Conservation (phyloP, 2,113 vertebrate species). For the Dendropsophus ebraccatus region DNA sequence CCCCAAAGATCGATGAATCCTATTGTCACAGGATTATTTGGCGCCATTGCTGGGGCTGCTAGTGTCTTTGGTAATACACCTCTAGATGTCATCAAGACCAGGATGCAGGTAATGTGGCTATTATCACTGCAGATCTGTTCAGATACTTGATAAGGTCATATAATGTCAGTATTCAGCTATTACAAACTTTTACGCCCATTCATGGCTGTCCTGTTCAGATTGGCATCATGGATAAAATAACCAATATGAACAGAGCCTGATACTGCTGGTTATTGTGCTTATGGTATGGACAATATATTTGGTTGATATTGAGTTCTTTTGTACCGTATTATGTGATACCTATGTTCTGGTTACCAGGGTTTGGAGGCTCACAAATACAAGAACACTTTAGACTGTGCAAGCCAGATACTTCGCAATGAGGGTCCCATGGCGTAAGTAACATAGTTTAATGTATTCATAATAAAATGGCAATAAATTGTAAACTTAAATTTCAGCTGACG, state of each 20-base stretch:
- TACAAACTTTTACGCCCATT: too few relatives aligned
- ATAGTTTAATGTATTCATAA: too few relatives aligned
- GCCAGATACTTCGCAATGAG: conserved; percentile 81
- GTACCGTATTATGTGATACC: background rate
- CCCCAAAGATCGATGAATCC: conserved; percentile 75
- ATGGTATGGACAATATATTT: background rate
- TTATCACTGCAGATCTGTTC: background rate
- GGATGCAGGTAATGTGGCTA: conserved; percentile 77
- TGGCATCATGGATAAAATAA: background rate
- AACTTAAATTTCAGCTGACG: too few relatives aligned
- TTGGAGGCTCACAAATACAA: conserved; percentile 80
- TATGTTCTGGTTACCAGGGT: conserved; percentile 66
- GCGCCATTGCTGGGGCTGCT: conserved; percentile 78
- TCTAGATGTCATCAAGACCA: conserved; percentile 82
- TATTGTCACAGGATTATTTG: conserved; percentile 77
- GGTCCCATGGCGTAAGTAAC: conserved; percentile 78
- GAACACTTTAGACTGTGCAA: conserved; percentile 80
- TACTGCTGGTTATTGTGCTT: background rate
- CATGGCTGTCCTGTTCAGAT: too few relatives aligned
- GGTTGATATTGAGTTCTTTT: background rate
- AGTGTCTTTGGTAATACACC: conserved; percentile 84
- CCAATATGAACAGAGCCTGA: background rate
- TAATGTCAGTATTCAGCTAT: too few relatives aligned
- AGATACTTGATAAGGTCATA: too few relatives aligned
- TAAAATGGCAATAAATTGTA: background rate